Percentiles rank a stretch among this genome's conserved stretches.
phyloP scores from a whole-genome alignment of 2,113 vertebrate species.

The Colistium nudipinnis region DNA sequence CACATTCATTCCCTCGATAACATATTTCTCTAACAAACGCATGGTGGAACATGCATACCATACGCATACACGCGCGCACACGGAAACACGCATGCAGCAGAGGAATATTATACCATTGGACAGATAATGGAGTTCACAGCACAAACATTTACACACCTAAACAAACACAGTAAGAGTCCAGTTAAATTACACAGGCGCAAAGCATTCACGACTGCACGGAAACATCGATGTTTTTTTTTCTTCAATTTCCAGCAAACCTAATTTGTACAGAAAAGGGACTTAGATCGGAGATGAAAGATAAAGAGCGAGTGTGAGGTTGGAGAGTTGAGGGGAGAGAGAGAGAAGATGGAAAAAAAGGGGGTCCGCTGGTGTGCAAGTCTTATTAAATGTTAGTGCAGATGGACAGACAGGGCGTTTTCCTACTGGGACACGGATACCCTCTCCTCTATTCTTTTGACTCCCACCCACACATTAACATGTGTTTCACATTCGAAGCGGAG shows the following conservation, averaged over 20 bases:
- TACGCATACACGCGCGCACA: not conserved
- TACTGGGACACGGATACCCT: slow-evolving; percentile 85
- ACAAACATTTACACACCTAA: slow-evolving; percentile 69
- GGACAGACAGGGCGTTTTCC: slow-evolving; percentile 82
- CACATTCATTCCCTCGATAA: slow-evolving; percentile 38
- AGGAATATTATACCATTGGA: slow-evolving; percentile 38
- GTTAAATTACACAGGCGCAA: slow-evolving; percentile 44
- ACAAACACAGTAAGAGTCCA: slow-evolving; percentile 54
- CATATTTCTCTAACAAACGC: slow-evolving; percentile 37
- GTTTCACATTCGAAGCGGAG: slow-evolving; percentile 82
- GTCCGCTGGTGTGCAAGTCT: slow-evolving; percentile 65
- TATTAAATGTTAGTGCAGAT: slow-evolving; percentile 84
- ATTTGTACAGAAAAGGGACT: slow-evolving; percentile 66
- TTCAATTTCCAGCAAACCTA: slow-evolving; percentile 22
- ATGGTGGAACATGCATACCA: slow-evolving; percentile 16
- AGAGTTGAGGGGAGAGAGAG: slow-evolving; percentile 32
- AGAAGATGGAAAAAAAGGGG: slow-evolving; percentile 55
- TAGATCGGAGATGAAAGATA: slow-evolving; percentile 58
- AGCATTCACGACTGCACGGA: slow-evolving; percentile 29
- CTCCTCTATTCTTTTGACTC: slow-evolving; percentile 81
- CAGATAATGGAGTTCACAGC: slow-evolving; percentile 25
- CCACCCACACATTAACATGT: slow-evolving; percentile 84
- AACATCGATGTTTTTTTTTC: slow-evolving; percentile 10
- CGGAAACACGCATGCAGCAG: not conserved
- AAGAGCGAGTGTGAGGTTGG: slow-evolving; percentile 26